These are phyloP conservation scores for Oryzias javanicus DNA, from an alignment of 2,113 vertebrate genomes.

Conservation along the genomic window DNA sequence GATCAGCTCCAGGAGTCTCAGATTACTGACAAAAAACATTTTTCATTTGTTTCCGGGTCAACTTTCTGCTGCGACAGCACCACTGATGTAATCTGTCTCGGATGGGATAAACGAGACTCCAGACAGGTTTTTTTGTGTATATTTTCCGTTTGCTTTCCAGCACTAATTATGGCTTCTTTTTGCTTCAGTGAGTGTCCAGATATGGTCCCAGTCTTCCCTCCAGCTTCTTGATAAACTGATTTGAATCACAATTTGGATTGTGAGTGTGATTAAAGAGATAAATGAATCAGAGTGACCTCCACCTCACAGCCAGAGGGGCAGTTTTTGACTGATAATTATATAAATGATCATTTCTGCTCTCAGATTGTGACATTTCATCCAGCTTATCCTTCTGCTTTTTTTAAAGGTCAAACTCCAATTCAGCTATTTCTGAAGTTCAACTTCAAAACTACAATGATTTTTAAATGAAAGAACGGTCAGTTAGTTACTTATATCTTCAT, in stretches of 20 bases:
- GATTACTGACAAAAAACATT: conserved; percentile 65
- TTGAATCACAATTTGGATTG: conserved; percentile 60
- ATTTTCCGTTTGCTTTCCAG: conserved; percentile 42
- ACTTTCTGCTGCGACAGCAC: conserved; percentile 63
- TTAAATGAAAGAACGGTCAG: too few relatives aligned
- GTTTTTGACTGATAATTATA: conserved; percentile 39
- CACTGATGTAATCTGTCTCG: conserved; percentile 64
- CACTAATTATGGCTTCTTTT: conserved; percentile 55
- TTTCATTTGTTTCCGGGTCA: conserved; percentile 47
- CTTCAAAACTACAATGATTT: neutral
- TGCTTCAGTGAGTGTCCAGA: conserved; percentile 52
- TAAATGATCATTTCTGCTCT: conserved; percentile 48
- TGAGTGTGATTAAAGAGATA: conserved; percentile 67
- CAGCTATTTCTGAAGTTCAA: neutral
- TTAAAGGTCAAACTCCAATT: neutral
- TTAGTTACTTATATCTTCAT: too few relatives aligned
- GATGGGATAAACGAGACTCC: conserved; percentile 47
- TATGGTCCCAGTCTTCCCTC: conserved; percentile 70
- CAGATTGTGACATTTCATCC: conserved; percentile 27
- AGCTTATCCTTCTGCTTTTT: neutral
- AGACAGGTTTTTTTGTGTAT: conserved; percentile 56
- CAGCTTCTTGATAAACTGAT: conserved; percentile 65
- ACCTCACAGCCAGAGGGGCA: conserved; percentile 47
- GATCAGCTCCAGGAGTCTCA: conserved; percentile 56
- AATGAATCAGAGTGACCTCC: conserved; percentile 73